These are phyloP conservation scores for Agrilus planipennis DNA, from an alignment of 1,140 invertebrate genomes.

Conservation along the genomic window DNA sequence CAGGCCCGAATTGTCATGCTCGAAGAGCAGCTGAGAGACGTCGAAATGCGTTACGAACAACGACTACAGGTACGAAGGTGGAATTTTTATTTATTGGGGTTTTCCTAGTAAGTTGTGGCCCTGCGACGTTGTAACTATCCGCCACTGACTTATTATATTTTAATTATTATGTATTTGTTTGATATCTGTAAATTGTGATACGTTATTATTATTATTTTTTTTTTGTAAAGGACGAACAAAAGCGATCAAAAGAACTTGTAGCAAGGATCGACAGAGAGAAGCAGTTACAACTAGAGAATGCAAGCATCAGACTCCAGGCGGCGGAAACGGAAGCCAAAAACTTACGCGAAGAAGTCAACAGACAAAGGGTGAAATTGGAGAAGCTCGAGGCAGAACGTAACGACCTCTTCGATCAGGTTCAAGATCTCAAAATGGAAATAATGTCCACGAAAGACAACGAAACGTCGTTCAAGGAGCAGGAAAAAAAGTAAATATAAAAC, in stretches of 20 bases:
- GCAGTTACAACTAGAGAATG: conserved; percentile 74
- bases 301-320: conserved; percentile 64
- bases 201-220: conserved; percentile 8
- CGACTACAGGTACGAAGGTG: conserved; percentile 44
- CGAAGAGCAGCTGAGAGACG: conserved; percentile 83
- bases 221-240: conserved; percentile 57
- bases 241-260: conserved; percentile 68
- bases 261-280: conserved; percentile 74
- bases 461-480: conserved; percentile 21
- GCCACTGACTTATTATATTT: too few species aligned
- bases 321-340: conserved; percentile 66
- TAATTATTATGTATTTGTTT: too few species aligned
- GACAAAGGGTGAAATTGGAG: conserved; percentile 34
- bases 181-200: too few species aligned
- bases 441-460: conserved; percentile 24
- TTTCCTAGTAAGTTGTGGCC: too few species aligned
- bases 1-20: conserved; percentile 81
- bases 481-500: conserved; percentile 25
- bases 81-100: too few species aligned
- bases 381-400: conserved; percentile 35
- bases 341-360: conserved; percentile 59
- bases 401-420: conserved; percentile 36
- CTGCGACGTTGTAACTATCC: too few species aligned
- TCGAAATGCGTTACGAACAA: conserved; percentile 74
- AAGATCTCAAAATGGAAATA: conserved; percentile 37